Base-by-base conservation (phyloP, 1,140 invertebrate species). In the Watersipora subatra region DNA sequence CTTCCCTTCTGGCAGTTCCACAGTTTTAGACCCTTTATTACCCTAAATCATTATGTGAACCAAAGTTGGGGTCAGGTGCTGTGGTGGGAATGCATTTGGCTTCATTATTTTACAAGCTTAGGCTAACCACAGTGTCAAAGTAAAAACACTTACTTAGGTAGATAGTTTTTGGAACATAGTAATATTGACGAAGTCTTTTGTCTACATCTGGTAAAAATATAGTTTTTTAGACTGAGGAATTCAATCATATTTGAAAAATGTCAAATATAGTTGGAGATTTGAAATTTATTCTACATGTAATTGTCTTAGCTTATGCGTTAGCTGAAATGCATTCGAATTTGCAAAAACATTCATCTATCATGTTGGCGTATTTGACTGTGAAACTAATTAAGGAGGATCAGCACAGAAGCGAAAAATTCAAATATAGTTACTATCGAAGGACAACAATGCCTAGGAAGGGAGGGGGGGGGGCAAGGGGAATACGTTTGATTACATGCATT, bases 1-100 rank as follows among this genome's bases (percentile, higher is more conserved):
- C 55, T 64, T 66, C 28, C 77, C 77, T 68, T 78, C 77, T 62
- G 71, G 70, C 12, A 79, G 61, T 26, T 70, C 63, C 3, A 79
- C 70, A 34, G 72, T 70, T 62, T 73, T 73, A 7, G 69, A 70
- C 28, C 76, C 77, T 62, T 69, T 74, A 71, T 73, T 73, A 22
- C 73, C 74, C 76, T 79, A 61, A 62, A 71, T 68, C 17, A 63
- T 61, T 24, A 26, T 61, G 58, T 15, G 22, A 15, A 12, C 12
- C n/a, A 15, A 15, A 15, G 22, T 15, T 15, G 22, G 15, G 15
- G 12, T 20, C 15, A 61, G 12, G 12, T 24, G 58, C 58, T 61
- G 15, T 15, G 12, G 17, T 15, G 22, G 22, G n/a, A 15, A 12
- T 61, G 22, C 15, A 24, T 61, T 15, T 12, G 58, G 12, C n/a